Evolutionary conservation across 64 coral and sea anemone species (phyloP).

Genomic region (Cladopsammia gracilis): DNA sequence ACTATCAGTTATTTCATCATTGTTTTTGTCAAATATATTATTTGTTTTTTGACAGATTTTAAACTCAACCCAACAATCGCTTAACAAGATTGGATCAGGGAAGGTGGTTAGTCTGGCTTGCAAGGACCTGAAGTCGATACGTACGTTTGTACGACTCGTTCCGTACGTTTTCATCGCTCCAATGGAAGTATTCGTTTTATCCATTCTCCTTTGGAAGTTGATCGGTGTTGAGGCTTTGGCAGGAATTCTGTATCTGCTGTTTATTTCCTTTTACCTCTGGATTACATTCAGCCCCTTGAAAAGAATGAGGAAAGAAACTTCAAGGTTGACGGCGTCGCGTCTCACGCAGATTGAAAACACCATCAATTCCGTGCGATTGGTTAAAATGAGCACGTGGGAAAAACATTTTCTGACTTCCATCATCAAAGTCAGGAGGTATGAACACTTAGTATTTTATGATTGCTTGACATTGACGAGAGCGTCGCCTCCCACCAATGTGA

Average conservation of each 20-base stretch:
- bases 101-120: slow-evolving; percentile 53
- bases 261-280: slow-evolving; percentile 41
- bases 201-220: slow-evolving; percentile 50
- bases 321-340: slow-evolving; percentile 32
- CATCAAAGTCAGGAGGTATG: slow-evolving; percentile 49
- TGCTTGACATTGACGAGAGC: no score
- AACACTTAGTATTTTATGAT: no score
- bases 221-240: slow-evolving; percentile 49
- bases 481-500: no score
- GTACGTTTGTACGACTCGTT: slow-evolving; percentile 26
- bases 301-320: not conserved
- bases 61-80: slow-evolving; percentile 13
- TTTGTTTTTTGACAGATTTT: slow-evolving; percentile 6
- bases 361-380: slow-evolving; percentile 40
- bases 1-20: no score
- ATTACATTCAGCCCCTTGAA: not conserved
- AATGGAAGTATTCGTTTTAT: slow-evolving; percentile 29
- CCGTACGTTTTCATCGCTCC: slow-evolving; percentile 58
- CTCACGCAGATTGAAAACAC: slow-evolving; percentile 47
- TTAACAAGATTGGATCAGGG: slow-evolving; percentile 34
- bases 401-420: slow-evolving; percentile 20
- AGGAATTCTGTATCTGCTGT: slow-evolving; percentile 29
- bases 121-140: slow-evolving; percentile 57
- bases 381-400: slow-evolving; percentile 75
- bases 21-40: not conserved